These are phyloP conservation scores for Lapara coniferarum DNA, from an alignment of 2,888 invertebrate species.

Conservation along the genomic window DNA sequence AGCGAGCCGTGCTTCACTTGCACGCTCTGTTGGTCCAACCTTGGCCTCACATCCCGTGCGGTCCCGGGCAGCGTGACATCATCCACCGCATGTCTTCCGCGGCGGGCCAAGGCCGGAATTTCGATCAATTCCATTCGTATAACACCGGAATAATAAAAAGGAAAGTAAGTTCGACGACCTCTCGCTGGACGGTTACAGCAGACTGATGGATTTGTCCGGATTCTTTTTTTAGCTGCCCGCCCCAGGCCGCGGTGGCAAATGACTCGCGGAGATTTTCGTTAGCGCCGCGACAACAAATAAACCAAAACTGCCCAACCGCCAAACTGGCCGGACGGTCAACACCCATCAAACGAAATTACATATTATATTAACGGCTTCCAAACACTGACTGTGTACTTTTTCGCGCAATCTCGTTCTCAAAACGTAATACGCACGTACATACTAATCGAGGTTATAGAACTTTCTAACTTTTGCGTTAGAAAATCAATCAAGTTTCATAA, in stretches of 20 bases:
- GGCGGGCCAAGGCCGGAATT: constrained; percentile 68
- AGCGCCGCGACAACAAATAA: constrained; percentile 42
- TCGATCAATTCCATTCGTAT: constrained; percentile 57
- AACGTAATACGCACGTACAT: constrained; percentile 61
- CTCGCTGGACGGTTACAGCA: constrained; percentile 57
- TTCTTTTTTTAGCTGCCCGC: constrained; percentile 68
- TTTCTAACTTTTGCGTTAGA: constrained; percentile 54
- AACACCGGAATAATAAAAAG: constrained; percentile 69
- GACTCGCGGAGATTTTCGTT: constrained; percentile 52
- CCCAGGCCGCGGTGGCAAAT: constrained; percentile 59
- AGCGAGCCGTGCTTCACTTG: constrained; percentile 72
- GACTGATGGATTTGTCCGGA: constrained; percentile 65
- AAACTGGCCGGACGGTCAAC: constrained; percentile 19
- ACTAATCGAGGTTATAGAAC: constrained; percentile 58
- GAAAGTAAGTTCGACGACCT: constrained; percentile 75
- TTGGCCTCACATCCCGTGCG: constrained; percentile 72
- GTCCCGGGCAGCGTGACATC: constrained; percentile 74
- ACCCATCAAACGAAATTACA: constrained; percentile 41
- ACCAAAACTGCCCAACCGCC: constrained; percentile 40
- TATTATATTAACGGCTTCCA: constrained; percentile 48
- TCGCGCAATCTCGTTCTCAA: constrained; percentile 47
- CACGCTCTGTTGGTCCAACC: constrained; percentile 78
- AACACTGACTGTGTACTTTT: constrained; percentile 49
- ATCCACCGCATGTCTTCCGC: constrained; percentile 53
- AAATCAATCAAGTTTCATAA: constrained; percentile 25